These are phyloP conservation scores for Hypomecis atomaria DNA, from an alignment of 2,888 invertebrate species.

Conservation along the genomic window DNA sequence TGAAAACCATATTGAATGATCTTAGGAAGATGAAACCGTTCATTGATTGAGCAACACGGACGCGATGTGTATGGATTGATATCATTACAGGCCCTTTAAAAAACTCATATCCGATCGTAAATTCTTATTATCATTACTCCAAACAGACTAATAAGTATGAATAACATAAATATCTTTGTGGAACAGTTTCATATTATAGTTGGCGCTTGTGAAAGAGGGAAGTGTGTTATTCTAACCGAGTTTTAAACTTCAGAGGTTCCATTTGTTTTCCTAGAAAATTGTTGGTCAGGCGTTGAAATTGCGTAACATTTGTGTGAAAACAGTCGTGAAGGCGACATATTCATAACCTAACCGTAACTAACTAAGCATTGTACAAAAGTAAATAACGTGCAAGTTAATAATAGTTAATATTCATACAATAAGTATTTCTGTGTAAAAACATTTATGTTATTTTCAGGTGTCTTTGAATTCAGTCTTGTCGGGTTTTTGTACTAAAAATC, in stretches of 20 bases:
- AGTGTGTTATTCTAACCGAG: constrained; percentile 39
- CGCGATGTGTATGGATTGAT: constrained; percentile 39
- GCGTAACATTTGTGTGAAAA: constrained; percentile 25
- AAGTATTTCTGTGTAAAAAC: too few species aligned
- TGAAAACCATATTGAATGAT: constrained; percentile 56
- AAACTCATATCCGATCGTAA: constrained; percentile 54
- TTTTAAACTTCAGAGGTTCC: constrained; percentile 35
- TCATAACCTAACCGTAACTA: background rate
- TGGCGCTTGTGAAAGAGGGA: constrained; percentile 32
- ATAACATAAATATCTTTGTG: constrained; percentile 43
- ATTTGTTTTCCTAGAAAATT: constrained; percentile 27
- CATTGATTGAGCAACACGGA: constrained; percentile 45
- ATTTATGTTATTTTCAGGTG: too few species aligned
- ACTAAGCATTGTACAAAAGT: background rate
- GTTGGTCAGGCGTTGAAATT: constrained; percentile 19
- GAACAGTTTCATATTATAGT: constrained; percentile 41
- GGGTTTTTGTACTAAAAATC: too few species aligned
- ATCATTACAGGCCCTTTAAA: constrained; percentile 30
- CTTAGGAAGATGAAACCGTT: constrained; percentile 13
- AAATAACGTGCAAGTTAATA: too few species aligned
- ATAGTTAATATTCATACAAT: too few species aligned
- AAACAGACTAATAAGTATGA: constrained; percentile 43
- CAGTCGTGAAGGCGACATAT: constrained; percentile 2
- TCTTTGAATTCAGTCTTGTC: too few species aligned
- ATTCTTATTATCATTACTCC: constrained; percentile 53